These are phyloP conservation scores for Trichosurus vulpecula DNA, from an alignment of 2,797 vertebrate genomes.

Conservation along the genomic window DNA sequence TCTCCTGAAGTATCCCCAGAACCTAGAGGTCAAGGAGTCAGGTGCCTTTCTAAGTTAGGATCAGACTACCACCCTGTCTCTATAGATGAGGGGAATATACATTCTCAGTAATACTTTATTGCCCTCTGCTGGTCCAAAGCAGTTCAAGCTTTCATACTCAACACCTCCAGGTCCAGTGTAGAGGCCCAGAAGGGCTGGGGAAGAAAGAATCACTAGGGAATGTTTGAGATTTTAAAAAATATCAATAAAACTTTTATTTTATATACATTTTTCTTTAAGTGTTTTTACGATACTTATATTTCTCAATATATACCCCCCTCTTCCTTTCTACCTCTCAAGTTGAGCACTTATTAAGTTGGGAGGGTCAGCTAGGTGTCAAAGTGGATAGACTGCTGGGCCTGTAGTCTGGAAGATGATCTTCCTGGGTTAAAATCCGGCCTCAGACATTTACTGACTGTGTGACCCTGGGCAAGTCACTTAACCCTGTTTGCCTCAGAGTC, in stretches of 20 bases:
- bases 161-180: background rate
- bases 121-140: background rate
- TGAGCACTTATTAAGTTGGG: background rate
- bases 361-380: background rate
- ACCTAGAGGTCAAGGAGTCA: background rate
- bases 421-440: background rate
- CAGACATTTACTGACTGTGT: background rate
- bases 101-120: background rate
- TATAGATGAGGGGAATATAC: background rate
- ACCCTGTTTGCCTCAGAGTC: background rate
- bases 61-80: background rate
- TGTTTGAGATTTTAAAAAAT: background rate
- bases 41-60: background rate
- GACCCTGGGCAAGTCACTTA: background rate
- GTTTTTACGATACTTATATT: background rate
- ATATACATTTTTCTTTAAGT: background rate
- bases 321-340: background rate
- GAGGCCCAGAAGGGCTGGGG: background rate
- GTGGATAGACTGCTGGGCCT: too few species aligned
- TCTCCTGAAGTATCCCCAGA: background rate
- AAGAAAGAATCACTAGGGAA: background rate
- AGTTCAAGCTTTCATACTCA: background rate
- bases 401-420: background rate
- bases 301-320: background rate
- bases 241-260: background rate